Evolutionary conservation across 2,113 vertebrate species (phyloP), one percentile per base, ranked within the genome.

Genomic region (Tupaia chinensis): DNA sequence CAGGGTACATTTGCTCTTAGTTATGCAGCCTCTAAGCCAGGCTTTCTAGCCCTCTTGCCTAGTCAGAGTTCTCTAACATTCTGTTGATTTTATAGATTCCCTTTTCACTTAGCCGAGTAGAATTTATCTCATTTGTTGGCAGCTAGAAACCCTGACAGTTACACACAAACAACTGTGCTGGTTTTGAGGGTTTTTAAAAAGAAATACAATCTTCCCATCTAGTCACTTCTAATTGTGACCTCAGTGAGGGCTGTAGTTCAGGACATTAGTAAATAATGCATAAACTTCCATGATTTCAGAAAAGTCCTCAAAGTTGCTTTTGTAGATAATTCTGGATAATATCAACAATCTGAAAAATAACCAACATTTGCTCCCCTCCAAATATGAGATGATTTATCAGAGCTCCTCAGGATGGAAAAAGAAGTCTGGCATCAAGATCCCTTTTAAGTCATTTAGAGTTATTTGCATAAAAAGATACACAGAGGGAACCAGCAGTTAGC

Each of bases 391-490:
- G 68, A 88, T 53, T 63, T 93, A 22, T 63, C 34, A 76, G 61
- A 80, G 25, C 10, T 70, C 29, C 20, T 89, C 34, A 68, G 29
- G 9, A 89, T 58, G 20, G 25, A 85, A 20, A 85, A 80, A 44
- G 34, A 16, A 17, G 5, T 60, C 73, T 76, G 78, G 20, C 13
- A 7, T 56, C 54, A 60, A n/a, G 6, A 69, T 72, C 5, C 19
- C 17, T n/a, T 76, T 93, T 61, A 60, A 91, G 56, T 76, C 76
- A 61, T 53, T 89, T 92, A n/a, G 77, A 94, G 22, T 92, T 66
- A 25, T 20, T 7, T 44, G 23, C 20, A n/a, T n/a, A 85, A 85
- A 20, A 32, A 89, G 69, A 86, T 7, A 2, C 22, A 87, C 2
- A 65, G 61, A 16, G 12, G 44, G 32, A 32, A 32, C 32, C 32